Conservation (phyloP, 2,113 vertebrate genomes). For the Nicator chloris region DNA sequence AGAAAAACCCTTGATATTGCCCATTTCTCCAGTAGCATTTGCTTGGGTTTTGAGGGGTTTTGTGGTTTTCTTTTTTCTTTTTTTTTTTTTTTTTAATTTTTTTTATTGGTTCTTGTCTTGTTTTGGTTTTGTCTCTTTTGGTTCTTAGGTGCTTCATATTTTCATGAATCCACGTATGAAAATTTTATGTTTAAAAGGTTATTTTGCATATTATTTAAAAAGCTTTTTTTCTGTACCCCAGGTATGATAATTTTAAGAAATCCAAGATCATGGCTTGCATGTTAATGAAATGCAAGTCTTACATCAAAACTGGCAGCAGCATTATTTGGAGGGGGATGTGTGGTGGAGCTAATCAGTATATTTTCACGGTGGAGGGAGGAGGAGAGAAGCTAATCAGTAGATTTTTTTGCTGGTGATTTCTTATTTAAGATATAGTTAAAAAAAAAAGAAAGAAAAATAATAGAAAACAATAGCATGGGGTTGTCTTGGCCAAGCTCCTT, state of each 20-base stretch:
- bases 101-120: accelerated
- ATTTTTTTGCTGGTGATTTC: neutral
- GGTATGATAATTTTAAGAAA: neutral
- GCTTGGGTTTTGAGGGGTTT: neutral
- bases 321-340: constrained; percentile 18
- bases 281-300: neutral
- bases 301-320: neutral
- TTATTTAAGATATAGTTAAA: neutral
- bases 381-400: constrained; percentile 39
- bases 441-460: neutral
- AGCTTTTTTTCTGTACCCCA: neutral
- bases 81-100: accelerated
- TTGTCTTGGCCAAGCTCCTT: neutral
- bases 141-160: neutral
- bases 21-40: neutral
- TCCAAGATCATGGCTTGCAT: neutral
- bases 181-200: neutral
- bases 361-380: constrained; percentile 10
- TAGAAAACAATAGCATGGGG: neutral
- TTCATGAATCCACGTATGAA: neutral
- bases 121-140: neutral
- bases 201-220: neutral
- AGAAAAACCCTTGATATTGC: neutral
- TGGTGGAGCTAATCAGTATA: constrained; percentile 27
- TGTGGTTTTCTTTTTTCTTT: accelerated